A percentile compares a stretch with the other conserved stretches of the same genome.
Conservation (phyloP, 2,888 invertebrate species). For the Eupsilia transversa region DNA sequence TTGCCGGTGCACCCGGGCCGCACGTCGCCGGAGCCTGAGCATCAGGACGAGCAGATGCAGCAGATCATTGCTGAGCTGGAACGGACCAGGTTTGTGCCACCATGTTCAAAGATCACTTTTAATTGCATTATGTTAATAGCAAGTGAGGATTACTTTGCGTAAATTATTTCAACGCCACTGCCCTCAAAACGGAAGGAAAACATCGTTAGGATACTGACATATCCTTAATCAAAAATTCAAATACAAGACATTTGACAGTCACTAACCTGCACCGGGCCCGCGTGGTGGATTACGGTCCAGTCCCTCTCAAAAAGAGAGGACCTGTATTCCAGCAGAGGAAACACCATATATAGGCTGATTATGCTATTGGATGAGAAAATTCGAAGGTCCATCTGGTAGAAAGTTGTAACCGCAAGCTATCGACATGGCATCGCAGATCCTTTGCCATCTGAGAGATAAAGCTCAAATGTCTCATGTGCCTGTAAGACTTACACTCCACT, state of each 20-base stretch:
- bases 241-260: background rate
- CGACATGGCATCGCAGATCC: too few species aligned
- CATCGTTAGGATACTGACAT: too few species aligned
- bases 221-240: too few species aligned
- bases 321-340: background rate
- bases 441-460: too few species aligned
- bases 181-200: background rate
- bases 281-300: too few species aligned
- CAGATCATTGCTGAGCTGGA: conserved; percentile 83
- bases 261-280: too few species aligned
- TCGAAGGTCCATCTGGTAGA: too few species aligned
- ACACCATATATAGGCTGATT: background rate
- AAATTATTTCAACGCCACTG: background rate
- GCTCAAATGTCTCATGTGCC: background rate
- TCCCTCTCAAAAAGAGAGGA: background rate
- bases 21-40: conserved; percentile 86
- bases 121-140: too few species aligned
- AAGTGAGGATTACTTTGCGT: background rate
- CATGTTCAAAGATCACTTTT: background rate
- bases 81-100: conserved; percentile 78
- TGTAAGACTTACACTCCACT: background rate
- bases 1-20: conserved; percentile 87
- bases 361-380: background rate
- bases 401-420: background rate
- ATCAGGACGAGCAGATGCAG: conserved; percentile 82